Base-by-base conservation (phyloP, 2,113 vertebrate species). In the Brachionichthys hirsutus region DNA sequence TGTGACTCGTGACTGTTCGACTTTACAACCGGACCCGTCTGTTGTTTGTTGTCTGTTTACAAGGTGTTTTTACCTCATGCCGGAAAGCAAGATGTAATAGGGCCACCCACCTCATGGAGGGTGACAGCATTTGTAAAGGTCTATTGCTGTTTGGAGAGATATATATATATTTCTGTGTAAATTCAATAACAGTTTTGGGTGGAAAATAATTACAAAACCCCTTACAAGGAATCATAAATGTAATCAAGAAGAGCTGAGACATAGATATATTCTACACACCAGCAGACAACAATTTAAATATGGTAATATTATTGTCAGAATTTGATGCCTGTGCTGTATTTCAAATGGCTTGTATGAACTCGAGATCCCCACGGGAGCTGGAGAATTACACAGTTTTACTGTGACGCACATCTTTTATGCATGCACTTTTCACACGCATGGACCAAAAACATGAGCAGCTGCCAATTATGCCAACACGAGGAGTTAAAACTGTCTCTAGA, bases 31-130 rank as follows among this genome's bases (percentile, higher is more conserved):
- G n/a, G n/a, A n/a, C n/a, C n/a, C n/a, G n/a, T n/a, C n/a, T n/a
- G n/a, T n/a, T n/a, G n/a, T n/a, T n/a, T n/a, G n/a, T n/a, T n/a
- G n/a, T n/a, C n/a, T n/a, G n/a, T n/a, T n/a, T n/a, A n/a, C n/a
- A n/a, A n/a, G n/a, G n/a, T n/a, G n/a, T n/a, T n/a, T n/a, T n/a
- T n/a, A n/a, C n/a, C n/a, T n/a, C n/a, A n/a, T n/a, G n/a, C n/a
- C n/a, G n/a, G n/a, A n/a, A n/a, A n/a, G n/a, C n/a, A n/a, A n/a
- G n/a, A n/a, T n/a, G n/a, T 87, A 89, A 89, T 87, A 78, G 77
- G 30, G 83, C 81, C 88, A 89, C 73, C 77, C 85, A 87, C 87
- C 84, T 88, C 81, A 64, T 76, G 73, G 62, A 80, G 77, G 73
- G 4, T 30, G 24, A 6, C 24, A 30, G 8, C 3, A 30, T 8